Conservation (phyloP, 2,888 invertebrate species). For the Cryptocheilus praepositus region DNA sequence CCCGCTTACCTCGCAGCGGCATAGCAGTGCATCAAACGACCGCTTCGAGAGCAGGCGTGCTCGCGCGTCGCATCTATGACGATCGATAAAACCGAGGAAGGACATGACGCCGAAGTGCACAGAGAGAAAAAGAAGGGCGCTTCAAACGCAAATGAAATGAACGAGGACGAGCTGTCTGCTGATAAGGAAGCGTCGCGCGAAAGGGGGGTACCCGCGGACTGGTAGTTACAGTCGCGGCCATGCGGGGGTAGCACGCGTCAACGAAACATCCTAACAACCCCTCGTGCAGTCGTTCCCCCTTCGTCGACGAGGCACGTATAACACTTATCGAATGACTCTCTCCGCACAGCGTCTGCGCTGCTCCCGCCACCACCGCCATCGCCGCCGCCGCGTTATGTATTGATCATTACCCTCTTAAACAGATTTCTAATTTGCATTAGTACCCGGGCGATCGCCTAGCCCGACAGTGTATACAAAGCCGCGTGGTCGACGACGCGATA, state of each 20-base stretch:
- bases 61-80: not conserved
- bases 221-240: constrained; percentile 61
- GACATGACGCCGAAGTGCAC: not conserved
- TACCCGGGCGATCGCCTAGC: constrained; percentile 57
- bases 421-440: constrained; percentile 72
- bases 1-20: not conserved
- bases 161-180: constrained; percentile 33
- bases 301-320: constrained; percentile 46
- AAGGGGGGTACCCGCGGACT: constrained; percentile 8
- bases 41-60: no score
- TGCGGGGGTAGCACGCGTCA: constrained; percentile 67
- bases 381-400: constrained; percentile 65
- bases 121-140: not conserved
- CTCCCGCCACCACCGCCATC: constrained; percentile 41
- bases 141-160: constrained; percentile 3
- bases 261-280: constrained; percentile 44
- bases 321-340: constrained; percentile 58
- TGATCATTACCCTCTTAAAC: constrained; percentile 74
- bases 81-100: not conserved
- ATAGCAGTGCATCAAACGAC: no score
- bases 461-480: constrained; percentile 46
- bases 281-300: constrained; percentile 43
- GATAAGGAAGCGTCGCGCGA: constrained; percentile 61
- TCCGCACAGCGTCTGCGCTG: constrained; percentile 71
- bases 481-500: constrained; percentile 38